phyloP scores from a whole-genome alignment of 2,888 invertebrate genomes.

The Germaria angustata region DNA sequence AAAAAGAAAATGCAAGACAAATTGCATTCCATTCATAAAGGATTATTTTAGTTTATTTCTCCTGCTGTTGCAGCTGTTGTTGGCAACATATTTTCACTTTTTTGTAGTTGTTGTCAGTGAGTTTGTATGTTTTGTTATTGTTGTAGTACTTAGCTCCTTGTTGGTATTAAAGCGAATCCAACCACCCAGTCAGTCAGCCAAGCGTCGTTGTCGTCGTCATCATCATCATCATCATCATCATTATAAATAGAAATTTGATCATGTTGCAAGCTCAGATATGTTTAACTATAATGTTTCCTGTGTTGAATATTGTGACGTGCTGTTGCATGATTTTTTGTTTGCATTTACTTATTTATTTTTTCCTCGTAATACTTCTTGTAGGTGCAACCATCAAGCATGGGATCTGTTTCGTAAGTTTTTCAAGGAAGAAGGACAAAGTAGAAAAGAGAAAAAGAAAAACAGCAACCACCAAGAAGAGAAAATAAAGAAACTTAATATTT shows the following conservation, averaged over 20 bases:
- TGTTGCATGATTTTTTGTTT: slow-evolving; percentile 33
- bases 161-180: not conserved
- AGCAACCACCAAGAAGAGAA: not conserved
- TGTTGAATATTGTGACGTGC: slow-evolving; percentile 55
- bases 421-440: not conserved
- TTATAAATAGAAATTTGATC: slow-evolving; percentile 42
- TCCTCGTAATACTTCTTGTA: slow-evolving; percentile 6
- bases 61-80: slow-evolving; percentile 4
- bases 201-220: slow-evolving; percentile 24
- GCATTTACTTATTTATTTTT: not conserved
- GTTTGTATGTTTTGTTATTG: slow-evolving; percentile 1
- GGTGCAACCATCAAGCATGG: slow-evolving; percentile 54
- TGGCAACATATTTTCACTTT: slow-evolving; percentile 27
- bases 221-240: slow-evolving; percentile 14
- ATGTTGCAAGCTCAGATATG: slow-evolving; percentile 49
- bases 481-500: slow-evolving; percentile 40
- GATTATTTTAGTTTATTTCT: slow-evolving; percentile 37
- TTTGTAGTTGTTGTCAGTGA: too few species aligned
- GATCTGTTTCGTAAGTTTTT: slow-evolving; percentile 53
- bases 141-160: not conserved
- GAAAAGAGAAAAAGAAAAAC: not conserved
- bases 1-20: slow-evolving; percentile 43
- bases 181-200: slow-evolving; percentile 40
- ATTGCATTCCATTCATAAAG: slow-evolving; percentile 59
- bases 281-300: slow-evolving; percentile 58